Percentiles rank a stretch among this genome's conserved stretches.
phyloP scores from a whole-genome alignment of 1,140 invertebrate genomes.

The Drosophila pseudoananassae region DNA sequence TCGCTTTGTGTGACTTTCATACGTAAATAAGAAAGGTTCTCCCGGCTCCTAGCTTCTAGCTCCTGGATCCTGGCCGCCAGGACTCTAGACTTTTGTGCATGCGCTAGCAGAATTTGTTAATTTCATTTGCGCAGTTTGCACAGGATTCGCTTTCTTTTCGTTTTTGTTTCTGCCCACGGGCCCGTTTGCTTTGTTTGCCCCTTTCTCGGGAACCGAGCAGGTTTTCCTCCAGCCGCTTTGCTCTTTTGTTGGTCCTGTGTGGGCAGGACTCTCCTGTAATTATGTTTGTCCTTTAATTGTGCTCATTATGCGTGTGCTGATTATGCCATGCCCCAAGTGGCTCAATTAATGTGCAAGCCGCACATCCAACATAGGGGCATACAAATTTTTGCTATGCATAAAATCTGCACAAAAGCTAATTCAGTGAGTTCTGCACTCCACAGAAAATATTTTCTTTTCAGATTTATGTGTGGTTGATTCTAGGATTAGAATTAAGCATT shows the following conservation, averaged over 20 bases:
- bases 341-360: slow-evolving; percentile 68
- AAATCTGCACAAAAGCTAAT: slow-evolving; percentile 7
- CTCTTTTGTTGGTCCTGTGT: slow-evolving; percentile 35
- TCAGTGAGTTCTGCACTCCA: slow-evolving; percentile 6
- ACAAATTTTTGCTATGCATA: slow-evolving; percentile 33
- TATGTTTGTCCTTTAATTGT: slow-evolving; percentile 81
- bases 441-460: slow-evolving; percentile 11
- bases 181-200: slow-evolving; percentile 19
- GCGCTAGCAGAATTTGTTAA: slow-evolving; percentile 73
- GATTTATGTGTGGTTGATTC: background rate
- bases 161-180: slow-evolving; percentile 32
- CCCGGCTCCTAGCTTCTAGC: slow-evolving; percentile 3
- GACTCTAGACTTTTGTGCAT: slow-evolving; percentile 51
- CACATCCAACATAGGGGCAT: slow-evolving; percentile 6
- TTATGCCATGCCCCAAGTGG: slow-evolving; percentile 73
- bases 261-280: slow-evolving; percentile 65
- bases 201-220: slow-evolving; percentile 9
- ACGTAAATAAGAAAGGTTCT: slow-evolving; percentile 65
- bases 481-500: no score
- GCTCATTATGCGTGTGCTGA: slow-evolving; percentile 79
- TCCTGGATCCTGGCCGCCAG: slow-evolving; percentile 5
- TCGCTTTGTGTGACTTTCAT: slow-evolving; percentile 80
- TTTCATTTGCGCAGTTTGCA: slow-evolving; percentile 78
- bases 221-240: slow-evolving; percentile 48
- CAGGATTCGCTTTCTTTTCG: slow-evolving; percentile 42